phyloP scores from a whole-genome alignment of 2,113 vertebrate genomes.

The Prietella phreatophila region DNA sequence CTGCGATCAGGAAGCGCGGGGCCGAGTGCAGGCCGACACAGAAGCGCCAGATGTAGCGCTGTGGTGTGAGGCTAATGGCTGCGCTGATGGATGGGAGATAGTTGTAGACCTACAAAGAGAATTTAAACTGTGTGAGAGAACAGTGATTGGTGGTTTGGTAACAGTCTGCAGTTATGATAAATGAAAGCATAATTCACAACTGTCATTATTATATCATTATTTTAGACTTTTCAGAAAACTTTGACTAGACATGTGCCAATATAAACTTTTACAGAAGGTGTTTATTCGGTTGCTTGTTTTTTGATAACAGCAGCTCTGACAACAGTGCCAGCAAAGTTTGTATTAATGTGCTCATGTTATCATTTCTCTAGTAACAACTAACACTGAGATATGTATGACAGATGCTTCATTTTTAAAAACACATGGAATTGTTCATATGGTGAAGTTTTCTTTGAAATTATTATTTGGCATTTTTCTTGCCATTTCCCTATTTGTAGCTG shows the following conservation, averaged over 20 bases:
- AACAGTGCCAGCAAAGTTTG: background rate
- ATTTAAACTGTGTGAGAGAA: background rate
- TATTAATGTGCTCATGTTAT: background rate
- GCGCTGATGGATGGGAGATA: constrained; percentile 95
- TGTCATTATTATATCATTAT: background rate
- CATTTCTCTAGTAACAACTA: background rate
- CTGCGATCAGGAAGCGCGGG: constrained; percentile 81
- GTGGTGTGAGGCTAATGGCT: constrained; percentile 83
- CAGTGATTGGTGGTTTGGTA: background rate
- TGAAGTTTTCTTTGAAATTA: background rate
- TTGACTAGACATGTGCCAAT: background rate
- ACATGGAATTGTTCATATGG: background rate
- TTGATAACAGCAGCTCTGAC: background rate
- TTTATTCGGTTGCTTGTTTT: background rate
- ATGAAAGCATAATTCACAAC: background rate
- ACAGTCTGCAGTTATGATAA: background rate
- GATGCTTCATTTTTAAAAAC: background rate
- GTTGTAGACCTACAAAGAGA: constrained; percentile 82
- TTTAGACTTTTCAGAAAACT: background rate
- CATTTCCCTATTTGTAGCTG: too few relatives aligned
- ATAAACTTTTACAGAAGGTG: background rate
- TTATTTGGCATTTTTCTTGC: background rate
- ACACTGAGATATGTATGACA: background rate
- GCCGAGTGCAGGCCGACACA: constrained; percentile 89
- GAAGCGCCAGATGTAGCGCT: constrained; percentile 91